These are phyloP conservation scores for Mastigias papua DNA, from an alignment of 30 jellyfish, hydroid and myxozoan species.

Conservation along the genomic window DNA sequence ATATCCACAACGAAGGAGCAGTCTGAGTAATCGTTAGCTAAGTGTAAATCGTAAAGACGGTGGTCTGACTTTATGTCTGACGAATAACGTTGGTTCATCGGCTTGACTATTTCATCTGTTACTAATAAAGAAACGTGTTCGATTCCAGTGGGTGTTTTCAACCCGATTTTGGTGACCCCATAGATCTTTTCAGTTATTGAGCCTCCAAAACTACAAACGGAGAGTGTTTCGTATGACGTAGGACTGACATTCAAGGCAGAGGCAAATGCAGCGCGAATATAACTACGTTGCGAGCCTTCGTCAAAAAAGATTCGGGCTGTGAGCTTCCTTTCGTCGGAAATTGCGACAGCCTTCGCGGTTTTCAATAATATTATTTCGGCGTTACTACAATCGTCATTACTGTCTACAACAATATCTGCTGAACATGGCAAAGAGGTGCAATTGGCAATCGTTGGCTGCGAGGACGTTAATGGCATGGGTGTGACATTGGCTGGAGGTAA, in stretches of 20 bases:
- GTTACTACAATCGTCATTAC: not conserved
- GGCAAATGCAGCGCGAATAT: slow-evolving; percentile 53
- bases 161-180: not conserved
- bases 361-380: not conserved
- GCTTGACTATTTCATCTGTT: slow-evolving; percentile 3
- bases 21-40: slow-evolving; percentile 8
- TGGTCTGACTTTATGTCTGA: not conserved
- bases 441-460: not conserved
- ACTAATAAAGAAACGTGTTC: not conserved
- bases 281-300: slow-evolving; percentile 36
- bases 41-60: slow-evolving; percentile 4
- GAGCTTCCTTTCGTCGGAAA: not conserved
- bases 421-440: too few species aligned
- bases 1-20: not conserved
- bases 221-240: slow-evolving; percentile 36
- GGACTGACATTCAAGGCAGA: slow-evolving; percentile 13
- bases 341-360: slow-evolving; percentile 23
- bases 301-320: slow-evolving; percentile 1
- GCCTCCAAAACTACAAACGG: slow-evolving; percentile 59
- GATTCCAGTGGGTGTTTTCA: not conserved
- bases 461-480: not conserved
- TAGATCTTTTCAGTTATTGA: not conserved
- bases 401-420: not conserved
- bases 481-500: not conserved
- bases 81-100: not conserved